Evolutionary conservation across 2,888 invertebrate genomes (phyloP), one percentile per base, ranked within the genome.

Genomic region (Hybos culiciformis): DNA sequence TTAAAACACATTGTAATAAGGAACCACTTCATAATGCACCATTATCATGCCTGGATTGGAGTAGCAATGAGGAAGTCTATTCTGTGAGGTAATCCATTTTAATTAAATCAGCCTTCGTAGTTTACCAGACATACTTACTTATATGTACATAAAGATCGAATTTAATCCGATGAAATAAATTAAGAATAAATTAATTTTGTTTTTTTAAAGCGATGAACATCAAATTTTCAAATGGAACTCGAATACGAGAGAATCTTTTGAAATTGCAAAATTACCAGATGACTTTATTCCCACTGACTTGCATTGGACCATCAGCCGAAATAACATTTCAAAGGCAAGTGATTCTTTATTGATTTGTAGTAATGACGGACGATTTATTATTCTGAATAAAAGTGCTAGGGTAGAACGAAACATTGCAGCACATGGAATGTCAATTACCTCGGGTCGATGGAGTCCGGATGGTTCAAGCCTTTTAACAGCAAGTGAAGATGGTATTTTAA

Each of bases 401-500:
- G 80, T 94, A 44, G 98, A 99, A 62, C 87, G 93, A 61, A 83
- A 77, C 49, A 83, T 96, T 0, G 84, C 86, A 33, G 97, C 92
- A 15, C 98, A 98, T 60, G 80, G 82, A 59, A 81, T 92, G 2
- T 94, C 97, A 11, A 83, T 91, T 45, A 72, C 93, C 18, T 75
- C 81, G 39, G 88, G 87, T 2, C 78, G 83, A 56, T 98, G 97
- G 97, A 92, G 90, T 63, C 82, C 82, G 42, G 96, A 96, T 67
- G 97, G 93, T 4, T 83, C 90, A 21, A 88, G 93, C n/a, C 73
- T 99, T 37, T 70, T 94, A 12, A 94, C 63, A 83, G 94, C 85
- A 48, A 96, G 96, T 0, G 97, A 99, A 70, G 98, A 98, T 69
- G 98, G 97, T 3, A 77, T 80, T 44, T 80, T 97, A 3, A 96